Evolutionary conservation across 2,888 invertebrate genomes (phyloP).

Genomic region (Carterocephalus palaemon): DNA sequence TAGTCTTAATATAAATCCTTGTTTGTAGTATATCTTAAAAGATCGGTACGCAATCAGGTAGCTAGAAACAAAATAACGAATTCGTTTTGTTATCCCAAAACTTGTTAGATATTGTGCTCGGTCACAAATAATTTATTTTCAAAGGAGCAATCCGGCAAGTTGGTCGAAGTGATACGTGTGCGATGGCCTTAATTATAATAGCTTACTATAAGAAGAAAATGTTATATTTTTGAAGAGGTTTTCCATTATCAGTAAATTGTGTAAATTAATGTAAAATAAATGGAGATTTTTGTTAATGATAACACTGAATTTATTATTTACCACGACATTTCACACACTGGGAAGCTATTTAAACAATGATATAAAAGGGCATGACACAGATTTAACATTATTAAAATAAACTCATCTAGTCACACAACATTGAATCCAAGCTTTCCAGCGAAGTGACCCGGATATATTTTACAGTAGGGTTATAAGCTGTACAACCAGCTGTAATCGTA

Average conservation of each 20-base stretch:
- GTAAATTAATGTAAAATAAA: constrained; percentile 79
- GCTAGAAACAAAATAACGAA: constrained; percentile 12
- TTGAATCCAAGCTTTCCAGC: too few relatives aligned
- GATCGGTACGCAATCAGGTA: constrained; percentile 30
- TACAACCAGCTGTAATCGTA: too few relatives aligned
- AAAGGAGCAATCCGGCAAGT: constrained; percentile 15
- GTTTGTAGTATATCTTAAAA: constrained; percentile 31
- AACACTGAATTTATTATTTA: constrained; percentile 18
- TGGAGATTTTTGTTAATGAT: constrained; percentile 72
- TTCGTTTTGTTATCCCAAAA: constrained; percentile 1
- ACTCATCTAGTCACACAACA: too few relatives aligned
- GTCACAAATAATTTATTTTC: constrained; percentile 24
- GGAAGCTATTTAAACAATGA: too few relatives aligned
- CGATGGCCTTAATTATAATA: constrained; percentile 37
- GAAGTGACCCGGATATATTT: too few relatives aligned
- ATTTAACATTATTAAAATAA: too few relatives aligned
- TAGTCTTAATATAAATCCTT: constrained; percentile 58
- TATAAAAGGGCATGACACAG: too few relatives aligned
- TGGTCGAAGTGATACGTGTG: constrained; percentile 22
- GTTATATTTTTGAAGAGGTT: constrained; percentile 69
- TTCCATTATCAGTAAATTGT: constrained; percentile 66
- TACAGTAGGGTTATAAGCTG: too few relatives aligned
- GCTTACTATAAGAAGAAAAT: constrained; percentile 55
- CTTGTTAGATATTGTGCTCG: constrained; percentile 10
- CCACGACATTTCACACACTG: too few relatives aligned